Evolutionary conservation across 2,888 invertebrate genomes (phyloP).

Genomic region (Mylabris sibirica): DNA sequence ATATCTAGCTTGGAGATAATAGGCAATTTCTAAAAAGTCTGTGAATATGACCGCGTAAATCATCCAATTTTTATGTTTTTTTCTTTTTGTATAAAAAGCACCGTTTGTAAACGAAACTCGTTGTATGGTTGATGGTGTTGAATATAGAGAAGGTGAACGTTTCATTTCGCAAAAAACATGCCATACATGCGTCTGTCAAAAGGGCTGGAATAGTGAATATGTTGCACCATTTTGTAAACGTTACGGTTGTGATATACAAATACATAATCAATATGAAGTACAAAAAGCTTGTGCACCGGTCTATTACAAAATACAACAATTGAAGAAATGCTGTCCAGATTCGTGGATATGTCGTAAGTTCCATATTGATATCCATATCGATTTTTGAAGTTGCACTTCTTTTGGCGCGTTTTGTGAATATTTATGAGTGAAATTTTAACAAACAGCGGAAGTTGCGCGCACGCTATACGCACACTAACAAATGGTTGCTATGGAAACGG

Average conservation of each 20-base stretch:
- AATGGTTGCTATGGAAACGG: too few species aligned
- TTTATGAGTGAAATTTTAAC: too few species aligned
- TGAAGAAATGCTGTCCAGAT: constrained; percentile 5
- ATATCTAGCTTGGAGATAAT: too few species aligned
- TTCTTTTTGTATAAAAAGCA: not conserved
- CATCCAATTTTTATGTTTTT: too few species aligned
- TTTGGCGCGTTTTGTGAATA: too few species aligned
- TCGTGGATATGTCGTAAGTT: constrained; percentile 13
- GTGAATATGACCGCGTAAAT: too few species aligned
- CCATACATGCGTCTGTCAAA: constrained; percentile 4
- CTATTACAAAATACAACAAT: not conserved
- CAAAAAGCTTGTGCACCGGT: constrained; percentile 4
- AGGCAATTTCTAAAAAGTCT: too few species aligned
- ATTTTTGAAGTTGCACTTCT: too few species aligned
- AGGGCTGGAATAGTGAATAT: constrained; percentile 5
- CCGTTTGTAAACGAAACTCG: not conserved
- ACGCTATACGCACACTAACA: too few species aligned
- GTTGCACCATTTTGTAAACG: constrained; percentile 13
- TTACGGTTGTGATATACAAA: constrained; percentile 7
- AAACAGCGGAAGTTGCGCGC: too few species aligned
- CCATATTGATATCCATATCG: too few species aligned
- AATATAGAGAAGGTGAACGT: constrained; percentile 13
- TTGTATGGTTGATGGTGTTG: not conserved
- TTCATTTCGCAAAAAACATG: not conserved
- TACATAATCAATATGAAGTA: constrained; percentile 1